These are phyloP conservation scores for Pungitius pungitius DNA, from an alignment of 2,113 vertebrate genomes.

Conservation along the genomic window DNA sequence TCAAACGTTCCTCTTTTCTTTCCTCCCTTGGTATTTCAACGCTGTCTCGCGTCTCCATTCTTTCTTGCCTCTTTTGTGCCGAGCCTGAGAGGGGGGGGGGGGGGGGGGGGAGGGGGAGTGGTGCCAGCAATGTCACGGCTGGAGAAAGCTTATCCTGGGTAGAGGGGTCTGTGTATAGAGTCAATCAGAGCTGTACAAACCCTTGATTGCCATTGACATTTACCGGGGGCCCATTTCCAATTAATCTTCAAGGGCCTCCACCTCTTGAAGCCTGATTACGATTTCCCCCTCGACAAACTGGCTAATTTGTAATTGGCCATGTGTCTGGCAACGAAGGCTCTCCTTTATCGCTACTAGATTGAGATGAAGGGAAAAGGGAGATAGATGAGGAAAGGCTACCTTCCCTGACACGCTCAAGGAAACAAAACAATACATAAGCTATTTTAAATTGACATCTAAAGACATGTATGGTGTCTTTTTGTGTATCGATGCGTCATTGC, in stretches of 20 bases:
- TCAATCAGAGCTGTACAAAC: conserved; percentile 79
- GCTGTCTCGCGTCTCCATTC: conserved; percentile 56
- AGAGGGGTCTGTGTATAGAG: conserved; percentile 76
- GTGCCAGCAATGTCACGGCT: conserved; percentile 74
- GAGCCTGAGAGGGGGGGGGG: conserved; percentile 48
- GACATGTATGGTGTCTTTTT: not conserved
- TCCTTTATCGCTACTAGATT: conserved; percentile 71
- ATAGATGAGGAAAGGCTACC: conserved; percentile 34
- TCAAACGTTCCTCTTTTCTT: conserved; percentile 54
- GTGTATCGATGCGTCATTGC: not conserved
- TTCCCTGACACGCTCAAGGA: conserved; percentile 2
- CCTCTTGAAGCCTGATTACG: conserved; percentile 83
- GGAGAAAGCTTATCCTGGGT: conserved; percentile 72
- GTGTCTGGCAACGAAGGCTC: conserved; percentile 69
- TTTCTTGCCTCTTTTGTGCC: conserved; percentile 61
- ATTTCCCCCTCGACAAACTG: conserved; percentile 76
- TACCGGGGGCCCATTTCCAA: conserved; percentile 82
- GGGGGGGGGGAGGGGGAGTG: conserved; percentile 60
- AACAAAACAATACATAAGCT: conserved; percentile 12
- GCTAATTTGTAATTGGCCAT: conserved; percentile 84
- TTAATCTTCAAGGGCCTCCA: conserved; percentile 85
- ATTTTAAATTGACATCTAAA: not conserved
- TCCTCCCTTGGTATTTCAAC: conserved; percentile 59
- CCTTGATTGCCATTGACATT: conserved; percentile 85
- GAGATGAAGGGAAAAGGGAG: conserved; percentile 59